Evolutionary conservation across 2,888 invertebrate genomes (phyloP), one percentile per base, ranked within the genome.

Genomic region (Amiota mariae): DNA sequence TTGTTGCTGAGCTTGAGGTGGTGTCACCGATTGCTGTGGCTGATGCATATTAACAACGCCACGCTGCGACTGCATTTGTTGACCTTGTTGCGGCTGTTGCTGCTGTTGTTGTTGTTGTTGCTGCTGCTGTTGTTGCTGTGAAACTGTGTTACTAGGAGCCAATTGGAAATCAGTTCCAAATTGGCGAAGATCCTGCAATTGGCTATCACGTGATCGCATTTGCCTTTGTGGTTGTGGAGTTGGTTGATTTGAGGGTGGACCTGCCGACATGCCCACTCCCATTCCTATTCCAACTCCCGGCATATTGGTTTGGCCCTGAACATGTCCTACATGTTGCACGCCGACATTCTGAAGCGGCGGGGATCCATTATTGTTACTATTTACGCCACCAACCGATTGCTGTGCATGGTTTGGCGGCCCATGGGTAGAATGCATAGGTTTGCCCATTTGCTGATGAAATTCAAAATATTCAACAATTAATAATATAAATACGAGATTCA

Each of bases 141-240:
- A 85, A 77, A 90, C 87, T 77, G 88, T 79, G 13, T 85, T 84
- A 70, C 80, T 81, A 54, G 79, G 79, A 2, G 91, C 90, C 87
- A 96, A 87, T 90, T 95, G 95, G 90, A 96, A 96, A 80, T 96
- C 95, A 82, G 94, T 92, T 0, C 94, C 92, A 89, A 97, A 97
- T 86, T 95, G 94, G 79, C 95, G 93, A 72, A 96, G 88, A 75
- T 96, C 95, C 76, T 90, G 89, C 73, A 89, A 75, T 76, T 89
- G 88, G 74, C 87, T 89, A 47, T 90, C 90, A 36, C 90, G 88
- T 10, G 85, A 73, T 18, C 89, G 86, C 76, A 87, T 84, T 78
- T 84, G 87, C 51, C 89, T 82, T 73, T 89, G 87, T 3, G 86
- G 88, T 56, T 88, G 87, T 8, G 88, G 84, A 47, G 84, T 83